Evolutionary conservation across 1,140 invertebrate species (phyloP), one percentile per base, ranked within the genome.

Genomic region (Oryctes rhinoceros): DNA sequence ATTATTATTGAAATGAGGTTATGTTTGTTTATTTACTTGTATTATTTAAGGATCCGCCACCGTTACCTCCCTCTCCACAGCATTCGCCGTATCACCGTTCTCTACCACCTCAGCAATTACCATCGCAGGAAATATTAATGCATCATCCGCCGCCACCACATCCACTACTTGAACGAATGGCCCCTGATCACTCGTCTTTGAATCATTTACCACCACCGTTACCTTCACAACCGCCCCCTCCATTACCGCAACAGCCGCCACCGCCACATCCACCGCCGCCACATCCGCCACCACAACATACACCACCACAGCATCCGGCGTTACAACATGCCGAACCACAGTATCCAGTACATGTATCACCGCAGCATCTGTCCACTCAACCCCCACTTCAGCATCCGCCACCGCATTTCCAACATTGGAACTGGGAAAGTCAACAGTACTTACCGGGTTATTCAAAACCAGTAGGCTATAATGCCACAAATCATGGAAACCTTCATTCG

Each of bases 41-140:
- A 37, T 74, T 37, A 37, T 74, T 74, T 18, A 59, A 74, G 67
- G 67, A 74, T 13, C 67, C n/a, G 37, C 67, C 24, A 24, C 67
- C 24, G n/a, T 24, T 15, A 24, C 37, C 30, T n/a, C 37, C 67
- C 1, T 10, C 24, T 6, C 15, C 24, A 37, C 67, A 24, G 13
- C 59, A 65, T 7, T 13, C 6, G 7, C 13, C n/a, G 13, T 65
- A 9, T 13, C n/a, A 44, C 0, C 9, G 39, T 10, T 10, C 39
- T 44, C 39, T 10, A 10, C 39, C 9, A 44, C 39, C 39, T 44
- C 39, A 44, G 9, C 39, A 44, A 10, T 44, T 44, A 44, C 9
- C 39, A 44, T 44, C 39, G 9, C 39, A 44, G 3, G 39, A 44
- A 7, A 44, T 44, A 44, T 2, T 30, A 30, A 30, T 44, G 39